phyloP scores from a whole-genome alignment of 2,113 vertebrate species.

The Daphoenositta chrysoptera region DNA sequence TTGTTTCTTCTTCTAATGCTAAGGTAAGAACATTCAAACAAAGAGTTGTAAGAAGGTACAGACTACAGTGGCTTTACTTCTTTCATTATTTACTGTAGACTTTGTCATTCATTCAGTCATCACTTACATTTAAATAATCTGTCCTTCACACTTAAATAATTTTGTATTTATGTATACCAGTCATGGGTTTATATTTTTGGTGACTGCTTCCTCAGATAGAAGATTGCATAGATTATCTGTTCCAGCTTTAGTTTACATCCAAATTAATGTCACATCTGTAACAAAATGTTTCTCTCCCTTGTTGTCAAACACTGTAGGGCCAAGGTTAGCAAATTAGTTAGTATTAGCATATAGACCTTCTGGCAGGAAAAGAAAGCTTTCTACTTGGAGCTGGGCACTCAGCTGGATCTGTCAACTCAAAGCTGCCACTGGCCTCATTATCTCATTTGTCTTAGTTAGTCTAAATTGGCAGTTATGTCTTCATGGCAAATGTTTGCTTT shows the following conservation, averaged over 20 bases:
- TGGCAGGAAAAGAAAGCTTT: constrained; percentile 69
- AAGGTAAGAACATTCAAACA: not conserved
- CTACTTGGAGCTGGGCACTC: constrained; percentile 65
- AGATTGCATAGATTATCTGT: constrained; percentile 36
- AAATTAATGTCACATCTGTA: constrained; percentile 74
- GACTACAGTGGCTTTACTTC: not conserved
- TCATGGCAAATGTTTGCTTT: constrained; percentile 79
- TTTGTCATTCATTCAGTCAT: not conserved
- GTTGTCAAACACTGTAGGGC: constrained; percentile 69
- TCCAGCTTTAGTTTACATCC: constrained; percentile 55
- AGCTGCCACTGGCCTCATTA: constrained; percentile 76
- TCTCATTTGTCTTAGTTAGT: constrained; percentile 83
- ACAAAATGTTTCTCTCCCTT: constrained; percentile 69
- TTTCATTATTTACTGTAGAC: not conserved
- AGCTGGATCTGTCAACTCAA: constrained; percentile 70
- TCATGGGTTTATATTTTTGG: not conserved
- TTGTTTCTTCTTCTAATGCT: not conserved
- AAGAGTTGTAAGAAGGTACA: not conserved
- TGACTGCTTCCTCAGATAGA: constrained; percentile 16
- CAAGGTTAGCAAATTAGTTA: constrained; percentile 76
- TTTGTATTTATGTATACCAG: not conserved
- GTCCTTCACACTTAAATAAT: not conserved
- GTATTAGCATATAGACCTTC: constrained; percentile 81
- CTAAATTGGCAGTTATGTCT: constrained; percentile 79
- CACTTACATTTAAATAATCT: not conserved